Percentiles rank a stretch among this genome's conserved stretches.
Evolutionary conservation across 2,113 vertebrate genomes (phyloP).

Genomic region (Prionailurus viverrinus): DNA sequence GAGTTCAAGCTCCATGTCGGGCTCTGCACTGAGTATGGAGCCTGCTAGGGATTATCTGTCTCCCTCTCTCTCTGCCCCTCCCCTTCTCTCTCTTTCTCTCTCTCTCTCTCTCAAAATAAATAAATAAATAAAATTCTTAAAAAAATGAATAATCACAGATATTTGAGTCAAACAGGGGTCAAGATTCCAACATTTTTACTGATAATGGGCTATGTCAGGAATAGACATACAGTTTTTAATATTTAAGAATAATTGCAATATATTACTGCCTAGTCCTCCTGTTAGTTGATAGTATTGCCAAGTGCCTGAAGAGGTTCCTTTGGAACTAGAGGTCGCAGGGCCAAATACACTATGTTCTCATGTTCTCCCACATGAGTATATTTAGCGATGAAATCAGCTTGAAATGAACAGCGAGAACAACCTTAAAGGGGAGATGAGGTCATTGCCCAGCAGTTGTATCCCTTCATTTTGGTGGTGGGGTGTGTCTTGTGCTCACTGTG

Average conservation of each 20-base stretch:
- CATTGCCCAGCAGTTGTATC: conserved; percentile 16
- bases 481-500: background rate
- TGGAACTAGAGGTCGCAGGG: conserved; percentile 4
- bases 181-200: background rate
- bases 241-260: conserved; percentile 22
- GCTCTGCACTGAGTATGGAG: too few species aligned
- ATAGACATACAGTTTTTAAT: background rate
- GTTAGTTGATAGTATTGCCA: background rate
- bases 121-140: too few species aligned
- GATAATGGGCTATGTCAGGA: background rate
- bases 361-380: conserved; percentile 37
- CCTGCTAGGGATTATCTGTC: too few species aligned
- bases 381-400: conserved; percentile 69
- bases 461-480: background rate
- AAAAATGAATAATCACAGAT: background rate
- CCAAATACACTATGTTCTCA: conserved; percentile 64
- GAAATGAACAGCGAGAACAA: conserved; percentile 33
- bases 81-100: too few species aligned
- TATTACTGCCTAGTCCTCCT: background rate
- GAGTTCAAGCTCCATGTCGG: too few species aligned
- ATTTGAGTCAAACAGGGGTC: conserved; percentile 14
- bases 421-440: conserved; percentile 45
- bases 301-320: conserved; percentile 29
- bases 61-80: too few species aligned
- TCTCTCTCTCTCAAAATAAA: too few species aligned